Evolutionary conservation across 2,888 invertebrate genomes (phyloP), one percentile per base, ranked within the genome.

Genomic region (Parnassius apollo): DNA sequence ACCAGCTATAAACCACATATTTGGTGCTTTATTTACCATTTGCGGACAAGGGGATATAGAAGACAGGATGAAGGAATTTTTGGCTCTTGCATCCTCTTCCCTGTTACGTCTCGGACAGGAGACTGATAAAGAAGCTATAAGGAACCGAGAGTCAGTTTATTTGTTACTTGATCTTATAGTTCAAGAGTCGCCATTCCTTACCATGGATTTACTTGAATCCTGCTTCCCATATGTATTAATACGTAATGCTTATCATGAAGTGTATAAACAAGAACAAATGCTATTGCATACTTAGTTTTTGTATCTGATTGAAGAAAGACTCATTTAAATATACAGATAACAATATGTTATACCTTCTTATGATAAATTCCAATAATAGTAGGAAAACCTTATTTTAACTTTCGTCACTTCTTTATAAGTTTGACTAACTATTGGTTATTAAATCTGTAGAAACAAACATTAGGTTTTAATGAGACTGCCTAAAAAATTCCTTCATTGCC

Each of bases 191-290:
- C 98, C 99, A 12, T 99, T 98, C 91, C 93, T 99, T 35, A 99
- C 99, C 1, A 99, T 99, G 98, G 99, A 99, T 92, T 93, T 99
- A 69, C 89, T 99, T 70, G 99, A 99, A 86, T 98, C 98, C 11
- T 99, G 99, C 87, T 99, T 99, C 87, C 99, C 99, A 0, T 99
- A 99, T 82, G 98, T 98, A 25, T 93, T 99, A 59, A 97, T 99
- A 76, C 94, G 99, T 65, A 99, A 99, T 83, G 98, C 99, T 75
- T 99, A 98, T 92, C 98, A 99, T 84, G 97, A 97, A 75, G 98
- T 98, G 66, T 97, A 98, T 85, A 97, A 98, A 84, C 95, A 96
- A 76, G 97, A 97, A 82, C 96, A 96, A 79, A 87, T 94, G 75
- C 85, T 93, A 59, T 77, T 79, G 74, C 92, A 92, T 84, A 86